These are phyloP conservation scores for Neodiprion fabricii DNA, from an alignment of 1,140 invertebrate species.

Conservation along the genomic window DNA sequence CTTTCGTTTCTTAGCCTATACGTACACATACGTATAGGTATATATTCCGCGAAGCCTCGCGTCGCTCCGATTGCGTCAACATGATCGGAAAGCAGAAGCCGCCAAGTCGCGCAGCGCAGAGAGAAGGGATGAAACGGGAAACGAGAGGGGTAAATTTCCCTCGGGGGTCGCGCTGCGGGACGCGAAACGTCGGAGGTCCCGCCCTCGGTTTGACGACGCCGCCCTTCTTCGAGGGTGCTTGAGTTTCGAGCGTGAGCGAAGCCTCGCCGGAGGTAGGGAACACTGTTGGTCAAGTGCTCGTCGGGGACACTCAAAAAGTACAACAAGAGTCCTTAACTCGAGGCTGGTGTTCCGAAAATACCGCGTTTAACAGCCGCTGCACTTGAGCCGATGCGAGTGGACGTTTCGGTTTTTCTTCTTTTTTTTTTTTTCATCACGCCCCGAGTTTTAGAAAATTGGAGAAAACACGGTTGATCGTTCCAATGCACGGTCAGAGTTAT, in stretches of 20 bases:
- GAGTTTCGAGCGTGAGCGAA: slow-evolving; percentile 36
- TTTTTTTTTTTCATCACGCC: background rate
- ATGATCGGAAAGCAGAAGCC: no score
- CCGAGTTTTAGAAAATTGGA: background rate
- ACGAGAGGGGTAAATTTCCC: background rate
- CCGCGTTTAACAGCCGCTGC: background rate
- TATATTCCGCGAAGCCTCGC: no score
- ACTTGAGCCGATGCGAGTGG: no score
- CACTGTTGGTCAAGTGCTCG: slow-evolving; percentile 61
- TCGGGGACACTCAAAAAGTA: slow-evolving; percentile 59
- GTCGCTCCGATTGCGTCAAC: no score
- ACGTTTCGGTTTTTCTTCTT: background rate
- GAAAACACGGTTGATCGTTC: no score
- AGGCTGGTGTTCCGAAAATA: background rate
- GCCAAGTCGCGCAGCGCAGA: no score
- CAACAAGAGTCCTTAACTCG: slow-evolving; percentile 38
- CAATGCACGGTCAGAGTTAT: background rate
- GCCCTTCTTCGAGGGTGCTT: slow-evolving; percentile 49
- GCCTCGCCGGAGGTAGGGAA: slow-evolving; percentile 50
- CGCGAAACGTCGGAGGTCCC: slow-evolving; percentile 24
- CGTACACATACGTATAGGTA: no score
- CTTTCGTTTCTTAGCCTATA: no score
- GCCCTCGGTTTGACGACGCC: slow-evolving; percentile 38
- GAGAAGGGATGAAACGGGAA: no score
- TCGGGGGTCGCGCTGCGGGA: slow-evolving; percentile 1